phyloP scores from a whole-genome alignment of 2,888 invertebrate species.

The Diabrotica balteata region DNA sequence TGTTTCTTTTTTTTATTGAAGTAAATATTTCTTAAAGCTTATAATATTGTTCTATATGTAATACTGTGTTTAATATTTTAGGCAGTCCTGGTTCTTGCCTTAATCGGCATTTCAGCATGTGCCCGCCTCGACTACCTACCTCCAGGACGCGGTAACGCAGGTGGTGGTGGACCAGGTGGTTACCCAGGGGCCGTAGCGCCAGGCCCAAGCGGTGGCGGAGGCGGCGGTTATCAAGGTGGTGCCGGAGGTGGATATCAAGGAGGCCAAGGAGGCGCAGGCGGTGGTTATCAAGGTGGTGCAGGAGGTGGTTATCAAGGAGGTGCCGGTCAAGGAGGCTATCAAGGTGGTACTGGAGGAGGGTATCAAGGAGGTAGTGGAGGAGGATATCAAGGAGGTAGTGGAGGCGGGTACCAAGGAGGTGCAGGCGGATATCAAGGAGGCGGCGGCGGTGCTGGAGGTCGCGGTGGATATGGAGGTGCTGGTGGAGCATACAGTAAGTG shows the following conservation, averaged over 20 bases:
- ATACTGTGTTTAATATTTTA: conserved; percentile 17
- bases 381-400: conserved; percentile 27
- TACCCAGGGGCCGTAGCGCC: conserved; percentile 29
- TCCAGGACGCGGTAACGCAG: conserved; percentile 41
- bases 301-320: conserved; percentile 24
- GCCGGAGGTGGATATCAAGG: conserved; percentile 32
- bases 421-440: conserved; percentile 10
- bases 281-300: conserved; percentile 25
- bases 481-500: conserved; percentile 12
- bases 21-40: no score
- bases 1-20: no score
- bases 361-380: conserved; percentile 21
- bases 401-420: conserved; percentile 41
- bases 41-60: no score
- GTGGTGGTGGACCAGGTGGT: conserved; percentile 33
- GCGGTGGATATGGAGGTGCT: conserved; percentile 27
- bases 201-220: conserved; percentile 26
- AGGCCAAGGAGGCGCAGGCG: conserved; percentile 20
- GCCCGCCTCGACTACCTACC: conserved; percentile 52
- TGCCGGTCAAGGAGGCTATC: conserved; percentile 33
- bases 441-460: conserved; percentile 34
- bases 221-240: conserved; percentile 26
- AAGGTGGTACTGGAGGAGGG: conserved; percentile 13
- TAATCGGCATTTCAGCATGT: conserved; percentile 46
- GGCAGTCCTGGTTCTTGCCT: conserved; percentile 45